These are phyloP conservation scores for Polia nebulosa DNA, from an alignment of 2,888 invertebrate species.

Conservation along the genomic window DNA sequence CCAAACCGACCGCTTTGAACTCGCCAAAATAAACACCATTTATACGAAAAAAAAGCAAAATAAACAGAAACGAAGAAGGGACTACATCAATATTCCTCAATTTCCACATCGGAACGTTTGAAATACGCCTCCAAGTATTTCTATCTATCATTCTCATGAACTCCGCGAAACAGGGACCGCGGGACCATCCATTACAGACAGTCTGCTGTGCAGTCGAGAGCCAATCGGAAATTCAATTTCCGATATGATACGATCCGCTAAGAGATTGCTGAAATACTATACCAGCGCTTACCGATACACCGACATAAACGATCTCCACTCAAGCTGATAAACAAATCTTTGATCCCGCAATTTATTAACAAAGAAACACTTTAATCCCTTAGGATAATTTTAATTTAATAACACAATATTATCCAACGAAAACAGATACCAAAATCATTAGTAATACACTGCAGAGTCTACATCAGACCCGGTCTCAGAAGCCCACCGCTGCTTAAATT, in stretches of 20 bases:
- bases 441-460: conserved; percentile 53
- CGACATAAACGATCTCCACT: conserved; percentile 68
- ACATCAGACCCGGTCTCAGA: conserved; percentile 62
- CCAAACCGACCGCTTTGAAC: conserved; percentile 51
- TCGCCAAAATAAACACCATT: conserved; percentile 68
- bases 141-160: conserved; percentile 80
- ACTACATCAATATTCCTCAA: conserved; percentile 75
- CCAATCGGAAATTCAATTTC: conserved; percentile 89
- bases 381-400: conserved; percentile 3
- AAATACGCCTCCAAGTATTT: conserved; percentile 71
- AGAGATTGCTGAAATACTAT: conserved; percentile 85
- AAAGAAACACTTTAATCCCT: conserved; percentile 29
- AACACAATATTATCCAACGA: conserved; percentile 1
- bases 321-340: conserved; percentile 63
- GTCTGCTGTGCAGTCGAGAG: conserved; percentile 78
- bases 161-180: conserved; percentile 75
- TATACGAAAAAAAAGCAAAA: conserved; percentile 63
- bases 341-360: conserved; percentile 48
- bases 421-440: conserved; percentile 10
- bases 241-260: conserved; percentile 87
- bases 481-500: conserved; percentile 41
- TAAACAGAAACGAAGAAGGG: conserved; percentile 67
- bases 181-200: conserved; percentile 79
- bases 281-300: conserved; percentile 70
- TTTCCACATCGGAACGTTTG: conserved; percentile 71